phyloP scores from a whole-genome alignment of 2,113 vertebrate species.

The Stegostoma tigrinum region DNA sequence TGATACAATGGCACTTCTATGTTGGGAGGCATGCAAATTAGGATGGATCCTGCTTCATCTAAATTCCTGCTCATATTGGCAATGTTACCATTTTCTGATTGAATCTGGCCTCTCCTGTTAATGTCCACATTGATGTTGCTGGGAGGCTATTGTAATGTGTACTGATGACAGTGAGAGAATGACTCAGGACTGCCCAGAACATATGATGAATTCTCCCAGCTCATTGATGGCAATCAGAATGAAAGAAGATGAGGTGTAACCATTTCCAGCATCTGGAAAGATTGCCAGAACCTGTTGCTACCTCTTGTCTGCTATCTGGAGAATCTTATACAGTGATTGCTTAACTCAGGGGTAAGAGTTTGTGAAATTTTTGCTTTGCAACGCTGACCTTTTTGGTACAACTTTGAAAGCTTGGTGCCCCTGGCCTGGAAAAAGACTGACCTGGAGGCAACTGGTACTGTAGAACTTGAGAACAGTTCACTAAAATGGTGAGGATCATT shows the following conservation, averaged over 20 bases:
- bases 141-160: background rate
- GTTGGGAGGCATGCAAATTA: background rate
- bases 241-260: background rate
- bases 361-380: background rate
- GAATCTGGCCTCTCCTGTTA: background rate
- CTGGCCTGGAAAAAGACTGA: background rate
- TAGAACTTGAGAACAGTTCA: background rate
- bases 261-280: background rate
- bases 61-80: background rate
- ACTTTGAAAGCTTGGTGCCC: background rate
- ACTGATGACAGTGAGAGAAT: background rate
- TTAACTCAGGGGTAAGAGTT: background rate
- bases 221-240: background rate
- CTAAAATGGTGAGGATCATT: background rate
- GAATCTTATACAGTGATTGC: background rate
- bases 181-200: background rate
- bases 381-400: background rate
- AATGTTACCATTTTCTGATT: background rate
- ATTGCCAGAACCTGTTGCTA: background rate
- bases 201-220: background rate
- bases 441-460: background rate
- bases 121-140: background rate
- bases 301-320: background rate
- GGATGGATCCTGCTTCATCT: background rate
- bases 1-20: background rate